Percentiles rank a stretch among this genome's conserved stretches.
phyloP scores from a whole-genome alignment of 2,797 vertebrate species.

The Enteromius afrohamiltoni region DNA sequence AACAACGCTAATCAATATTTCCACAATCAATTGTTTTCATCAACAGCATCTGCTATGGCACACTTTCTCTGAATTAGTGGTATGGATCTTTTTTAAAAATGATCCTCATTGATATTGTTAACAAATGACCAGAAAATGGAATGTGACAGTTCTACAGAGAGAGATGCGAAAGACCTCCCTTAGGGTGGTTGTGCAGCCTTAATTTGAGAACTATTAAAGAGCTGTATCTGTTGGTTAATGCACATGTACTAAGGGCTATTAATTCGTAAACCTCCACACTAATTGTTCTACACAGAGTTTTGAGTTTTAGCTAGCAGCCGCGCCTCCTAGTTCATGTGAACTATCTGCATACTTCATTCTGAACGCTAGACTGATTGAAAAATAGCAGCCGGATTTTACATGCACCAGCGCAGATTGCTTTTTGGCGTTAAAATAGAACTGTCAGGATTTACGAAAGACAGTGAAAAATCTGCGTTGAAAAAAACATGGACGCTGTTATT shows the following conservation, averaged over 20 bases:
- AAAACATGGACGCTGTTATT: too few relatives aligned
- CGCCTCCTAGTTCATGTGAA: not conserved
- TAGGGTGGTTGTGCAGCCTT: constrained; percentile 52
- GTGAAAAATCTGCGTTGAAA: too few relatives aligned
- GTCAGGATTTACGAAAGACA: not conserved
- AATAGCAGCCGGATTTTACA: not conserved
- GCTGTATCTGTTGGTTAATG: constrained; percentile 58
- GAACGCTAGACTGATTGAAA: not conserved
- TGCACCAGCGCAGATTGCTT: not conserved
- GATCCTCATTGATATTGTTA: constrained; percentile 60
- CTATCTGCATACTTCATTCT: not conserved
- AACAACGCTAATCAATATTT: constrained; percentile 61
- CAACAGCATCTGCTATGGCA: constrained; percentile 59
- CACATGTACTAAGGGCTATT: constrained; percentile 53
- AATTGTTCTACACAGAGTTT: constrained; percentile 59
- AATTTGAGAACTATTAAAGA: constrained; percentile 62
- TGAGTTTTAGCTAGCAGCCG: constrained; percentile 21
- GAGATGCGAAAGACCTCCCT: constrained; percentile 49
- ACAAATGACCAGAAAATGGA: constrained; percentile 65
- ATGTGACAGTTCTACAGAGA: constrained; percentile 60
- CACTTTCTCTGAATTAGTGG: constrained; percentile 60
- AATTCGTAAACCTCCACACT: constrained; percentile 52
- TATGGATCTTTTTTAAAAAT: constrained; percentile 62
- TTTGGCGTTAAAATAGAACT: not conserved
- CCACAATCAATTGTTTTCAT: constrained; percentile 62